These are phyloP conservation scores for Eolophus roseicapilla DNA, from an alignment of 2,113 vertebrate species.

Conservation along the genomic window DNA sequence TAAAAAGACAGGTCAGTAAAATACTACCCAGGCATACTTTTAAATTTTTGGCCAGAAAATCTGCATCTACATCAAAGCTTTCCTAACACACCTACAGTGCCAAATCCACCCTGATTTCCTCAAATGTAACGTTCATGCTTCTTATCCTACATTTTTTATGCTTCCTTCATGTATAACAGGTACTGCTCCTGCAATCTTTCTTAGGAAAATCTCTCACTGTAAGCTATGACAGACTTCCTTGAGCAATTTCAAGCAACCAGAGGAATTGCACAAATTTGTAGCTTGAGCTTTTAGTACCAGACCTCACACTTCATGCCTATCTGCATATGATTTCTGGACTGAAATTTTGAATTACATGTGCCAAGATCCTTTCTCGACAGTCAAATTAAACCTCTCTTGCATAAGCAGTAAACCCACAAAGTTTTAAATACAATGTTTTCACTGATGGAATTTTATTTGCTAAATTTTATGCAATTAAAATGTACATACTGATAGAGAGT, in stretches of 20 bases:
- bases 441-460: not conserved
- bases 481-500: not conserved
- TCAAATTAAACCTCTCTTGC: not conserved
- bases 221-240: not conserved
- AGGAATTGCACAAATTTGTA: not conserved
- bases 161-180: not conserved
- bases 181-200: not conserved
- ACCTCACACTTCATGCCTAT: not conserved
- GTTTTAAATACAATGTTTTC: not conserved
- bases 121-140: not conserved
- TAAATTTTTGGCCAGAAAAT: not conserved
- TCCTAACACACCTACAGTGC: not conserved
- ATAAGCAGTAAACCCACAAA: not conserved
- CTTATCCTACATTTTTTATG: not conserved
- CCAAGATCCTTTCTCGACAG: not conserved
- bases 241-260: not conserved
- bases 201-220: not conserved
- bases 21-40: not conserved
- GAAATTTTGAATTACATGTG: not conserved
- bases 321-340: not conserved
- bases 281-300: not conserved
- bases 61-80: not conserved
- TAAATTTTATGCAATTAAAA: not conserved
- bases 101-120: not conserved
- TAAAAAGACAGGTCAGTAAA: not conserved